Base-by-base conservation (phyloP, 2,888 invertebrate species). In the Sesia apiformis region DNA sequence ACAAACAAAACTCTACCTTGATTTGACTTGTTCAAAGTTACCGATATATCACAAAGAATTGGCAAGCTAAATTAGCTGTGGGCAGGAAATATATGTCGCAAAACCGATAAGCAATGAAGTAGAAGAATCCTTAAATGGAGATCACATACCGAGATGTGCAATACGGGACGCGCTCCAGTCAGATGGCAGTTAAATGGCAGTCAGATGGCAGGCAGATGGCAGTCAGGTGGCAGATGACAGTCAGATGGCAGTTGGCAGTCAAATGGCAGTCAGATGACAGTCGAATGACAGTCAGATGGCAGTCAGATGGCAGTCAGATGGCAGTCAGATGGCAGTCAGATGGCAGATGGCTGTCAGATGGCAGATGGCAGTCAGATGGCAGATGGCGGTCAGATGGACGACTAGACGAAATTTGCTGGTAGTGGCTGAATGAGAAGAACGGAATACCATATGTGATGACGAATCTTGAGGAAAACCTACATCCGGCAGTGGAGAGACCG, bases 191-290 rank as follows among this genome's bases (percentile, higher is more conserved):
- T n/a, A n/a, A n/a, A n/a, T n/a, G n/a, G 54, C 53, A 52, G 49
- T 38, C 51, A 52, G 40, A 50, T 52, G n/a, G n/a, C n/a, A n/a
- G 23, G 49, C 42, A 39, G 52, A 5, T 38, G 43, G 49, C 43
- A 52, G 53, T 54, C 56, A 56, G 54, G 54, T 54, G 54, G 40
- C n/a, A n/a, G n/a, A n/a, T n/a, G n/a, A 53, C 53, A 52, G 49
- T 38, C 51, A 52, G 40, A 50, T 52, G 23, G 49, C 42, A 39
- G 52, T 4, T 38, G 43, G 49, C 43, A 52, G 53, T 54, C 56
- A 56, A 56, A 56, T 54, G 54, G 40, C n/a, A n/a, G n/a, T n/a
- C n/a, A n/a, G n/a, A n/a, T n/a, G n/a, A n/a, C n/a, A n/a, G n/a
- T n/a, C n/a, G n/a, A n/a, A n/a, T n/a, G n/a, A 53, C 53, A 52